These are phyloP conservation scores for Aythya baeri DNA, from an alignment of 2,113 vertebrate genomes.

Conservation along the genomic window DNA sequence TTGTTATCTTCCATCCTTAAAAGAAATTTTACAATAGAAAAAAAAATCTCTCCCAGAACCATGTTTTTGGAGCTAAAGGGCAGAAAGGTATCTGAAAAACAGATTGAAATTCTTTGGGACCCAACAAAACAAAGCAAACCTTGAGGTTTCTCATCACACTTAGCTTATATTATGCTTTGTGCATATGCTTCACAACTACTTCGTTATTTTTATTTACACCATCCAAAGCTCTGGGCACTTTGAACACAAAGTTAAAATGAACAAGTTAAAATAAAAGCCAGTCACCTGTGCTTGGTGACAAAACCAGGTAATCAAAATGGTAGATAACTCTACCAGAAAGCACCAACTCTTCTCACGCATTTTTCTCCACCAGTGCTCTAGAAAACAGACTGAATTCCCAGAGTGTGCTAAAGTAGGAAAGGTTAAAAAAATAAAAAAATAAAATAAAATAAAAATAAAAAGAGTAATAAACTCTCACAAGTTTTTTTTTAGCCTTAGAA, in stretches of 20 bases:
- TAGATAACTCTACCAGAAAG: background rate
- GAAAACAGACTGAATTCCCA: background rate
- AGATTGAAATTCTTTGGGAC: background rate
- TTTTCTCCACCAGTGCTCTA: background rate
- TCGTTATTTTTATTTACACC: background rate
- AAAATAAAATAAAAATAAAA: background rate
- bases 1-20: background rate
- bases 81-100: background rate
- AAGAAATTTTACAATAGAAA: background rate
- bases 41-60: background rate
- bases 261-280: background rate
- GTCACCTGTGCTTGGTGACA: background rate
- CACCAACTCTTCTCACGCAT: background rate
- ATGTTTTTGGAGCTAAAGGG: background rate
- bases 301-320: background rate
- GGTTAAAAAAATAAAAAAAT: too few species aligned
- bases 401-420: background rate
- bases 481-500: background rate
- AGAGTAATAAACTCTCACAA: background rate
- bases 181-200: background rate
- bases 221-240: background rate
- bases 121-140: background rate
- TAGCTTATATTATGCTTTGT: background rate
- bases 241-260: background rate
- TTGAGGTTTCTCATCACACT: background rate